These are phyloP conservation scores for Protonibea diacanthus DNA, from an alignment of 2,797 vertebrate species.

Conservation along the genomic window DNA sequence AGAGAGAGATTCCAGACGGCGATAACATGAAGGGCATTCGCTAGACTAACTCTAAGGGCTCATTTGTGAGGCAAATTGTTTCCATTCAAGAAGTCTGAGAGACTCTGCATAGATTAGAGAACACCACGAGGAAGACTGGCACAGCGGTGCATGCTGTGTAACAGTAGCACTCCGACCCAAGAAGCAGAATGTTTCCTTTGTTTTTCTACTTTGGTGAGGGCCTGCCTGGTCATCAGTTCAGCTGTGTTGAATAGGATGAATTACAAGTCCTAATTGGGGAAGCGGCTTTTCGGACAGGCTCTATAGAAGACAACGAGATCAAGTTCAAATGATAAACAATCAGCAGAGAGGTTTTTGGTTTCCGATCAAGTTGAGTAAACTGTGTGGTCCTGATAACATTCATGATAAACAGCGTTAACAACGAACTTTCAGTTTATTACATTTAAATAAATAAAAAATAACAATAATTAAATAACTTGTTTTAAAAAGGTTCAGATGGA, in stretches of 20 bases:
- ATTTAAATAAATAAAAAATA: too few relatives aligned
- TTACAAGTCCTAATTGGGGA: conserved; percentile 68
- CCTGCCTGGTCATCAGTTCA: conserved; percentile 60
- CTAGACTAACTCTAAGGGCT: conserved; percentile 72
- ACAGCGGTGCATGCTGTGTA: conserved; percentile 54
- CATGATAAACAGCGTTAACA: background rate
- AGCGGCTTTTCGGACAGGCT: conserved; percentile 29
- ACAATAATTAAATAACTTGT: background rate
- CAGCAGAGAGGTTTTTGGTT: conserved; percentile 37
- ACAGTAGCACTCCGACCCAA: conserved; percentile 61
- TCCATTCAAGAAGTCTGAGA: conserved; percentile 75
- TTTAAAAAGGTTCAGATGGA: background rate
- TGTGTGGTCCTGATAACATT: background rate
- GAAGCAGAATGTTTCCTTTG: conserved; percentile 70
- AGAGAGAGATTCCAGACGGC: conserved; percentile 76
- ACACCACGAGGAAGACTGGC: conserved; percentile 52
- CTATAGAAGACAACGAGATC: conserved; percentile 32
- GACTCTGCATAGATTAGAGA: conserved; percentile 62
- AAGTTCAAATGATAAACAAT: conserved; percentile 46
- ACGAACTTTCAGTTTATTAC: background rate
- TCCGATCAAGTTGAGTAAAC: conserved; percentile 28
- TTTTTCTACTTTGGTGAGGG: conserved; percentile 57
- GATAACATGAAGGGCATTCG: conserved; percentile 74
- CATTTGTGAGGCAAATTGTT: conserved; percentile 81
- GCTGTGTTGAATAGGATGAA: conserved; percentile 54